These are phyloP conservation scores for Bombus breviceps DNA, from an alignment of 1,140 invertebrate species.

Conservation along the genomic window DNA sequence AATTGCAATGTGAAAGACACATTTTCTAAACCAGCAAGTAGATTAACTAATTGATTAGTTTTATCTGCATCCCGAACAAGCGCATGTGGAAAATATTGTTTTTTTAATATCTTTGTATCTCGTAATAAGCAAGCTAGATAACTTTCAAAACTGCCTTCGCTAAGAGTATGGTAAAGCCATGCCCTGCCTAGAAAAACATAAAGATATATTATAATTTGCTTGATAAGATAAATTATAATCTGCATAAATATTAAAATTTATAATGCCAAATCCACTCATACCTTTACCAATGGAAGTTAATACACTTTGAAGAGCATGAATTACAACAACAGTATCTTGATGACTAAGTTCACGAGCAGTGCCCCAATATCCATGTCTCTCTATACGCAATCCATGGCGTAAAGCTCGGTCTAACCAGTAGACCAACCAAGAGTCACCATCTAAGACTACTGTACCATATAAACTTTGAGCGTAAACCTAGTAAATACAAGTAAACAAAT, in stretches of 20 bases:
- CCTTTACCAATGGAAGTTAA: conserved; percentile 82
- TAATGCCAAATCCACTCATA: conserved; percentile 45
- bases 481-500: conserved; percentile 2
- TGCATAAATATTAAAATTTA: background rate
- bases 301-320: conserved; percentile 80
- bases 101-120: conserved; percentile 77
- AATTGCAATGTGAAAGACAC: conserved; percentile 81
- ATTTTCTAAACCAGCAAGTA: conserved; percentile 82
- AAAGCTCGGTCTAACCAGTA: conserved; percentile 81
- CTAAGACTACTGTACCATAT: conserved; percentile 80
- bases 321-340: conserved; percentile 82
- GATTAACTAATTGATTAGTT: conserved; percentile 81
- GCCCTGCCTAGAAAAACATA: conserved; percentile 77
- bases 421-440: conserved; percentile 82
- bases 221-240: background rate
- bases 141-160: conserved; percentile 82
- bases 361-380: conserved; percentile 84
- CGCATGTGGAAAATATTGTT: conserved; percentile 81
- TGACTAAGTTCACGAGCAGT: conserved; percentile 84
- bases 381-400: conserved; percentile 79
- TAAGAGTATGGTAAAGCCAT: conserved; percentile 82
- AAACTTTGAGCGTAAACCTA: conserved; percentile 81
- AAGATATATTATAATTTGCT: background rate
- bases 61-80: conserved; percentile 81
- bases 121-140: conserved; percentile 81